A percentile compares a stretch with the other conserved stretches of the same genome.
These are phyloP conservation scores for Scelioninae gen. 1 DNA, from an alignment of 2,888 invertebrate species.

Conservation along the genomic window DNA sequence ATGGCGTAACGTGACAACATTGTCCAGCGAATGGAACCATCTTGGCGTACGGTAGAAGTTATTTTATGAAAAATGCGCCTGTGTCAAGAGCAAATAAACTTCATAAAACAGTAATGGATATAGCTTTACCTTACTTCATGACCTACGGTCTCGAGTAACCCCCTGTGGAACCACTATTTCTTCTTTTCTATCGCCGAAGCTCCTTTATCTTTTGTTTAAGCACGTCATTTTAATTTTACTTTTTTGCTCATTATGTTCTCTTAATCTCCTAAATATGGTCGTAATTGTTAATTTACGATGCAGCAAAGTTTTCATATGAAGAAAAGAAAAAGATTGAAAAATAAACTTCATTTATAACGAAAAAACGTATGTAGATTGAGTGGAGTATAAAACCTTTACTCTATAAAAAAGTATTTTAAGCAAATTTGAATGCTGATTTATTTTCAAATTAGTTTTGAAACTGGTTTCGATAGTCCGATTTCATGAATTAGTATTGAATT, in stretches of 20 bases:
- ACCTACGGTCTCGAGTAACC: constrained; percentile 42
- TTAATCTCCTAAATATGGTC: not conserved
- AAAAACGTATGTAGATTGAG: no score
- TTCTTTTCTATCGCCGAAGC: constrained; percentile 21
- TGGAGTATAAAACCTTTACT: no score
- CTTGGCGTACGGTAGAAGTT: constrained; percentile 46
- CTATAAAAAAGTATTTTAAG: no score
- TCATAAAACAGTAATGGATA: constrained; percentile 76
- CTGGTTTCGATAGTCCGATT: no score
- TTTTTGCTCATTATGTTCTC: constrained; percentile 18
- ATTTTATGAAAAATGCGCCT: constrained; percentile 73
- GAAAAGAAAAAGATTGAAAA: no score
- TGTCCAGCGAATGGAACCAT: constrained; percentile 72
- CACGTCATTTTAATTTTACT: constrained; percentile 42
- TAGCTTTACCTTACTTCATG: constrained; percentile 47
- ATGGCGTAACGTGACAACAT: constrained; percentile 74
- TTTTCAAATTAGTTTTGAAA: no score
- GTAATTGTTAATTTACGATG: not conserved
- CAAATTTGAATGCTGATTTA: no score
- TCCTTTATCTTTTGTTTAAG: constrained; percentile 40
- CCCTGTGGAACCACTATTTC: constrained; percentile 39
- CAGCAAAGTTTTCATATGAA: no score
- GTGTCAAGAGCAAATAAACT: constrained; percentile 75
- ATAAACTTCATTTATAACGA: no score
- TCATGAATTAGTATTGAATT: no score